Conservation (phyloP, 2,113 vertebrate genomes). For the Charina bottae region DNA sequence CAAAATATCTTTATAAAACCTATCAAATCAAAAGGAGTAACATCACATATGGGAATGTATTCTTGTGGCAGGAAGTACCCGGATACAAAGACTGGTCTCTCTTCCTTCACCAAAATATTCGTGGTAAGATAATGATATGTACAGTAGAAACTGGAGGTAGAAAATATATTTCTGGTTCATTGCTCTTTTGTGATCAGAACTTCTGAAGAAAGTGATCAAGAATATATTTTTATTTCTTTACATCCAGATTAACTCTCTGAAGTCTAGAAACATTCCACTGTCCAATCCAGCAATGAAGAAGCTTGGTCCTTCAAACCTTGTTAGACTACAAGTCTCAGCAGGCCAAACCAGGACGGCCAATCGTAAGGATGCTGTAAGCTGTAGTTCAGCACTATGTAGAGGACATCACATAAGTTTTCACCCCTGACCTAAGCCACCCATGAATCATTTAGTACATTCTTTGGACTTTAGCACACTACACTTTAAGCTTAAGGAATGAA, state of each 20-base stretch:
- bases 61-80: constrained; percentile 32
- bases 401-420: not conserved
- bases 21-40: constrained; percentile 72
- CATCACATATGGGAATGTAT: constrained; percentile 47
- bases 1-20: constrained; percentile 76
- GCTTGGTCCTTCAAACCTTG: not conserved
- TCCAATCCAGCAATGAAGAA: not conserved
- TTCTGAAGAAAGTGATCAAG: constrained; percentile 49
- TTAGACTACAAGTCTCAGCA: not conserved
- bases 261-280: not conserved
- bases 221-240: not conserved
- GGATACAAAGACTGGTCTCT: constrained; percentile 27
- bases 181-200: not conserved
- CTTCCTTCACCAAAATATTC: constrained; percentile 15
- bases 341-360: not conserved
- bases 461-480: not conserved
- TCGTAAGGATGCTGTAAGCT: not conserved
- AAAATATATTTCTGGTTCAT: constrained; percentile 50
- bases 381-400: not conserved
- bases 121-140: not conserved
- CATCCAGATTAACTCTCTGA: constrained; percentile 15
- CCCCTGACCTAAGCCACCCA: not conserved
- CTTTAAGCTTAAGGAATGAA: too few species aligned
- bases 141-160: constrained; percentile 13
- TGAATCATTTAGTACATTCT: not conserved